phyloP scores from a whole-genome alignment of 2,888 invertebrate genomes.

The Ellobium chinense region DNA sequence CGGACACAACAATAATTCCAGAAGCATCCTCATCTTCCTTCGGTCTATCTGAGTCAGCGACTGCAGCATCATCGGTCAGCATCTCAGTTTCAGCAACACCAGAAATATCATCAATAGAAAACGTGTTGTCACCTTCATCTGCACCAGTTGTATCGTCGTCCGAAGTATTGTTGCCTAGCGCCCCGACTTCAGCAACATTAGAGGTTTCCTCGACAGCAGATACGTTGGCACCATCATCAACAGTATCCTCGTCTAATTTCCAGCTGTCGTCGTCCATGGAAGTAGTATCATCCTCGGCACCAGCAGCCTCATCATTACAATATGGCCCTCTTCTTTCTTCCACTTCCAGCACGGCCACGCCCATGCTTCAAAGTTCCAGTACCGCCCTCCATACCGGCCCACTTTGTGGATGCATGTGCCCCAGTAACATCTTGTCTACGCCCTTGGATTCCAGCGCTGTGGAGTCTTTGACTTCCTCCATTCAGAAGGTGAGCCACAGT shows the following conservation, averaged over 20 bases:
- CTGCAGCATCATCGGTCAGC: no score
- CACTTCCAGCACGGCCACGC: neutral
- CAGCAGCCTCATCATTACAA: neutral
- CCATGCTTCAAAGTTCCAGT: neutral
- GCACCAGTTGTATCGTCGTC: no score
- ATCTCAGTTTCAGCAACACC: no score
- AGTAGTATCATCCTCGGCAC: neutral
- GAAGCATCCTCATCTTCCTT: no score
- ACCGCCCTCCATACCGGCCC: neutral
- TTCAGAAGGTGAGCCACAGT: constrained; percentile 15
- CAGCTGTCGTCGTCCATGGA: neutral
- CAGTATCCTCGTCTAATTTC: neutral
- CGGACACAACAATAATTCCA: no score
- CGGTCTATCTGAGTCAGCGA: no score
- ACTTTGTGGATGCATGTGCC: constrained; percentile 43
- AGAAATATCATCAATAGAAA: no score
- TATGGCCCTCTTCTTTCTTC: neutral
- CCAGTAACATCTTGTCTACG: constrained; percentile 6
- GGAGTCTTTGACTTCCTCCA: neutral
- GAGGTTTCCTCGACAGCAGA: neutral
- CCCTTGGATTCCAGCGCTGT: constrained; percentile 11
- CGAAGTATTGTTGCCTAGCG: neutral
- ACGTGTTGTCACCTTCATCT: no score
- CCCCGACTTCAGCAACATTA: neutral
- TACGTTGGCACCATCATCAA: neutral